These are phyloP conservation scores for Sarcophaga caerulescens DNA, from an alignment of 2,888 invertebrate genomes.

Conservation along the genomic window DNA sequence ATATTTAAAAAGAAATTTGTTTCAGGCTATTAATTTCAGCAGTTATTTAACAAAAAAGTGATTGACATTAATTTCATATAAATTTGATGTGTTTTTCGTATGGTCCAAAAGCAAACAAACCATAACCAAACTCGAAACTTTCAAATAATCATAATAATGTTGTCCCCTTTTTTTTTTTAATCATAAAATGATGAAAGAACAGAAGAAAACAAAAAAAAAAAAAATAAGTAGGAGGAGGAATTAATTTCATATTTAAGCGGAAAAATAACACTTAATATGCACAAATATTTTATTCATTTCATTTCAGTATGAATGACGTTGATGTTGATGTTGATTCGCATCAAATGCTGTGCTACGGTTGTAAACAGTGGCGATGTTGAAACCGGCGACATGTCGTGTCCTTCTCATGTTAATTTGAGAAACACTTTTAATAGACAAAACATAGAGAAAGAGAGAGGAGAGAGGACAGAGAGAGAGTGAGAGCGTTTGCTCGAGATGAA, in stretches of 20 bases:
- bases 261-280: conserved; percentile 67
- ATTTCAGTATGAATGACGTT: conserved; percentile 52
- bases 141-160: no score
- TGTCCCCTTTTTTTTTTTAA: neutral
- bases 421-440: conserved; percentile 39
- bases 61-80: no score
- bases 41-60: no score
- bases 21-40: no score
- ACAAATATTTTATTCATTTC: conserved; percentile 67
- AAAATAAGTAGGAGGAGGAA: conserved; percentile 7
- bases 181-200: neutral
- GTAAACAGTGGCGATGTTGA: conserved; percentile 19
- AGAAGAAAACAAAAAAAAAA: neutral
- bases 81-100: no score
- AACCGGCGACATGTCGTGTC: conserved; percentile 18
- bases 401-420: conserved; percentile 59
- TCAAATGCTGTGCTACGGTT: conserved; percentile 34
- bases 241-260: conserved; percentile 62
- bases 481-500: conserved; percentile 13
- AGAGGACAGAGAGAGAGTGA: neutral
- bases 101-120: no score
- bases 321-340: conserved; percentile 62
- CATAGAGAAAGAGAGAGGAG: no score
- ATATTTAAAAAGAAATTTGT: no score
- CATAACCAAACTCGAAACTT: no score